Evolutionary conservation across 2,113 vertebrate species (phyloP).

Genomic region (Pachyramphus minor): DNA sequence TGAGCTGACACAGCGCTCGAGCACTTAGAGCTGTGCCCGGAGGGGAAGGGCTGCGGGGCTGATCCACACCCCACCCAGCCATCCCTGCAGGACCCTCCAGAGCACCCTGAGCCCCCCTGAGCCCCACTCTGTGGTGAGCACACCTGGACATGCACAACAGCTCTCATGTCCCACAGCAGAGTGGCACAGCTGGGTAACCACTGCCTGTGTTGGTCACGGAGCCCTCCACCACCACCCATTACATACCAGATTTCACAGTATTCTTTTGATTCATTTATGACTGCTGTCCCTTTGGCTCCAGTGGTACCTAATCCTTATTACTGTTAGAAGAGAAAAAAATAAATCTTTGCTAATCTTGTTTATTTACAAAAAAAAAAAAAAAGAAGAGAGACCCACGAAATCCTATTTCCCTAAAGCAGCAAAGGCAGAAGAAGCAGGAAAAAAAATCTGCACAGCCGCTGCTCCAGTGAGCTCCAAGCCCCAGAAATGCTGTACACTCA

Average conservation of each 20-base stretch:
- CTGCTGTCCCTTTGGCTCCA: not conserved
- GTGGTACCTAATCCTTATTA: not conserved
- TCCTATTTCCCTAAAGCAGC: not conserved
- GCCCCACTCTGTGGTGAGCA: not conserved
- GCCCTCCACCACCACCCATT: accelerated
- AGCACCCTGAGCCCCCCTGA: not conserved
- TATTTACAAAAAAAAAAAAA: not conserved
- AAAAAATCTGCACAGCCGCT: not conserved
- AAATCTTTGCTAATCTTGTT: constrained; percentile 6
- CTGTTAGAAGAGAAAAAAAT: not conserved
- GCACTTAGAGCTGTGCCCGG: not conserved
- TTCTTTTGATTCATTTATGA: not conserved
- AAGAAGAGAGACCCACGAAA: not conserved
- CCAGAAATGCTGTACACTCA: not conserved
- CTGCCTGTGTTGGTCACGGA: accelerated
- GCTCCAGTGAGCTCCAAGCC: not conserved
- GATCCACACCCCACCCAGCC: not conserved
- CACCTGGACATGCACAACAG: not conserved
- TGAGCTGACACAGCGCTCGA: not conserved
- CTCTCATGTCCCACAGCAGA: accelerated
- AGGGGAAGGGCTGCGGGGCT: accelerated
- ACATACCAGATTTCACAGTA: not conserved
- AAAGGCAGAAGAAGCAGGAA: not conserved
- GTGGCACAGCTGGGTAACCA: not conserved
- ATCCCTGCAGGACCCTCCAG: not conserved